Conservation (phyloP, 2,888 invertebrate genomes). For the Patella caerulea region DNA sequence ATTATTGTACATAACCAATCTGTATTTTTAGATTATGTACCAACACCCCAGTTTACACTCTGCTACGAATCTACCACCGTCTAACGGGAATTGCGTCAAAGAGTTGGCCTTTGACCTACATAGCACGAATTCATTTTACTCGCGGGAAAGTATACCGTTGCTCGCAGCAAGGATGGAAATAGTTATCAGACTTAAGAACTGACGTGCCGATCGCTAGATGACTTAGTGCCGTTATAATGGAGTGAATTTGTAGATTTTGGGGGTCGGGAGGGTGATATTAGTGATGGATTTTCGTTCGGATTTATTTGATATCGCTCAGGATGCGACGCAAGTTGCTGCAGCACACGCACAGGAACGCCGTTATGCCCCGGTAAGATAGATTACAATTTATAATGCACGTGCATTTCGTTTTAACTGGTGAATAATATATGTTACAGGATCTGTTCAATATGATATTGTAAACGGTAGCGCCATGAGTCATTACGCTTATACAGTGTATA, state of each 20-base stretch:
- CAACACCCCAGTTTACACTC: too few relatives aligned
- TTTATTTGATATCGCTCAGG: constrained; percentile 57
- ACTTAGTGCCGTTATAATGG: too few relatives aligned
- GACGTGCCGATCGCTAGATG: too few relatives aligned
- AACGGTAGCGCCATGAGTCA: too few relatives aligned
- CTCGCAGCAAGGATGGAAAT: too few relatives aligned
- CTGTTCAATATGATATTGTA: background rate
- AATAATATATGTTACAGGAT: background rate
- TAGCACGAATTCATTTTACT: too few relatives aligned
- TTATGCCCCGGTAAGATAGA: constrained; percentile 3
- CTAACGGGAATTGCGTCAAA: too few relatives aligned
- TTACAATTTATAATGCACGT: background rate
- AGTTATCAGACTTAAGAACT: too few relatives aligned
- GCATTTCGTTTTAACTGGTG: background rate
- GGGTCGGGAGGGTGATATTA: background rate
- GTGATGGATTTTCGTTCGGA: constrained; percentile 6
- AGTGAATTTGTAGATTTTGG: background rate
- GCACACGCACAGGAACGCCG: constrained; percentile 30
- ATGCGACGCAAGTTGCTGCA: constrained; percentile 53
- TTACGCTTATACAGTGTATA: too few relatives aligned
- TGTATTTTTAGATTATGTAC: background rate
- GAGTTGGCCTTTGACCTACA: too few relatives aligned
- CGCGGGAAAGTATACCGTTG: too few relatives aligned
- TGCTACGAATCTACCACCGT: too few relatives aligned
- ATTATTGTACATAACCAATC: background rate